Conservation (phyloP, 2,797 vertebrate species). For the Ibycter americanus region DNA sequence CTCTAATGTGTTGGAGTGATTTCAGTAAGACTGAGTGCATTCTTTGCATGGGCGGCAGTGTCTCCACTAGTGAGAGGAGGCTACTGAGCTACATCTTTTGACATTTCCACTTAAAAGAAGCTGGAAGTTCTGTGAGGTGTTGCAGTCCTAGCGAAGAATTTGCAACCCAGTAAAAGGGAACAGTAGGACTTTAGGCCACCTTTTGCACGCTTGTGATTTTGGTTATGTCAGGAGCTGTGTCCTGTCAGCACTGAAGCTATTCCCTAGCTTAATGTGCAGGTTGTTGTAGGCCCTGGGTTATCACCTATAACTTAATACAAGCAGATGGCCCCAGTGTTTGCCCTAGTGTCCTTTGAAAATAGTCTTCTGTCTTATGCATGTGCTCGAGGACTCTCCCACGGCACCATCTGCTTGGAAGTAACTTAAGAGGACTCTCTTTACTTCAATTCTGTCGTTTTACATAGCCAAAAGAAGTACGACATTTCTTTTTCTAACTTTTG, state of each 20-base stretch:
- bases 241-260: not conserved
- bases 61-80: not conserved
- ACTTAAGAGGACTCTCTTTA: not conserved
- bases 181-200: not conserved
- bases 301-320: not conserved
- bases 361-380: not conserved
- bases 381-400: not conserved
- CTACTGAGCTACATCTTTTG: not conserved
- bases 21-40: not conserved
- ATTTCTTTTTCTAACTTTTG: not conserved
- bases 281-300: not conserved
- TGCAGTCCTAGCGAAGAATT: not conserved
- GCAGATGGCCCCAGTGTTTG: not conserved
- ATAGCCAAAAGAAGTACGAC: not conserved
- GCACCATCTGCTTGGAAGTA: not conserved
- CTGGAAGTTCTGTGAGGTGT: not conserved
- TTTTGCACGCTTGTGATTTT: not conserved
- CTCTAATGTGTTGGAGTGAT: not conserved
- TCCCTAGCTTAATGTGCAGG: not conserved
- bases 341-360: not conserved
- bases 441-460: not conserved
- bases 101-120: not conserved
- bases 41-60: not conserved
- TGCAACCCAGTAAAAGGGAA: not conserved
- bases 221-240: not conserved